Conservation (phyloP, 1,140 invertebrate genomes). For the Solenopsis fugax region DNA sequence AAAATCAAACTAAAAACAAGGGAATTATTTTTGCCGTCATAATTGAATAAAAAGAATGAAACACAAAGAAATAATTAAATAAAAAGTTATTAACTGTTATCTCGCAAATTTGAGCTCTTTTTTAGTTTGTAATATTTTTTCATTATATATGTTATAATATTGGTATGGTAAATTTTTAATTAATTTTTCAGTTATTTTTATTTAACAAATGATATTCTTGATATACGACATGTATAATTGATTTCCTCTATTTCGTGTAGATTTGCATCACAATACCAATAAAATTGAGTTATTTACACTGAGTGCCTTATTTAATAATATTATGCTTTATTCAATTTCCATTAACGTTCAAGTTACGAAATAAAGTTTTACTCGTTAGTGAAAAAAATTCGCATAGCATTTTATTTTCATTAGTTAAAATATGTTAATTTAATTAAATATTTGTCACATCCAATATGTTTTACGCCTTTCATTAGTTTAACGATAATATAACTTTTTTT, state of each 20-base stretch:
- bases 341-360: not conserved
- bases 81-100: not conserved
- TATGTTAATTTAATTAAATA: not conserved
- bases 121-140: not conserved
- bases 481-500: not conserved
- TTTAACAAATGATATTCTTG: not conserved
- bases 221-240: not conserved
- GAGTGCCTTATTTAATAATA: not conserved
- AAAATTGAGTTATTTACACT: conserved; percentile 1
- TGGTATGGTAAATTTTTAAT: not conserved
- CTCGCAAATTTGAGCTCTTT: not conserved
- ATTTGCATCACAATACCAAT: not conserved
- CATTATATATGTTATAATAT: not conserved
- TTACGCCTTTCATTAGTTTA: not conserved
- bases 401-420: not conserved
- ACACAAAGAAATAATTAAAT: not conserved
- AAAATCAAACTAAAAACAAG: not conserved
- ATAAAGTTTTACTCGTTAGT: not conserved
- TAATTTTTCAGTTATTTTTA: not conserved
- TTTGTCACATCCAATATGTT: not conserved
- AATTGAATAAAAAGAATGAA: not conserved
- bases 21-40: not conserved
- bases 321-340: not conserved
- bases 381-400: not conserved
- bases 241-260: not conserved